A percentile compares a stretch with the other conserved stretches of the same genome.
Evolutionary conservation across 1,140 invertebrate species (phyloP).

Genomic region (Uloborus diversus): DNA sequence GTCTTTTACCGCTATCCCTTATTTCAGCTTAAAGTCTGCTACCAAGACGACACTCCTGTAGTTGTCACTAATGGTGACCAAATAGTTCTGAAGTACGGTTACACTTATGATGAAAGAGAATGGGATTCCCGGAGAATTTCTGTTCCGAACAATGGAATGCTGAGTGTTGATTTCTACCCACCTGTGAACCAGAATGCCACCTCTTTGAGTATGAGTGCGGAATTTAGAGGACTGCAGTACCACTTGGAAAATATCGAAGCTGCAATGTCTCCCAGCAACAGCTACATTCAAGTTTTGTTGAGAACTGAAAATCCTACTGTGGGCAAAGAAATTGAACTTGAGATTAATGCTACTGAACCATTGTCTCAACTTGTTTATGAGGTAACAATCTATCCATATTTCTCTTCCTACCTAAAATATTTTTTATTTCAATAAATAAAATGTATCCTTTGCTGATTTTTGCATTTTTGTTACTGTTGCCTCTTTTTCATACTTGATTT

Average conservation of each 20-base stretch:
- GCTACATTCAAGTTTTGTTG: constrained; percentile 78
- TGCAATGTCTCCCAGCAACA: constrained; percentile 76
- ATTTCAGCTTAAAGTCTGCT: constrained; percentile 74
- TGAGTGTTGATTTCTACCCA: constrained; percentile 76
- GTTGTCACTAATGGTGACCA: constrained; percentile 71
- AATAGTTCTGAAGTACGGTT: constrained; percentile 74
- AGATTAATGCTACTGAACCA: constrained; percentile 81
- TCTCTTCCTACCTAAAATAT: too few relatives aligned
- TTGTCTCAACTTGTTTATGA: constrained; percentile 71
- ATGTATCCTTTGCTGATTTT: too few relatives aligned
- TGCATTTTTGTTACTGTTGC: too few relatives aligned
- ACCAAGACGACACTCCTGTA: constrained; percentile 79
- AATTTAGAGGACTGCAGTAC: constrained; percentile 59
- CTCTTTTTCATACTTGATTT: too few relatives aligned
- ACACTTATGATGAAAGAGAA: constrained; percentile 73
- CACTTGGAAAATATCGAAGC: constrained; percentile 71
- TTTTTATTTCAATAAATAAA: too few relatives aligned
- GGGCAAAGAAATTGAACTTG: constrained; percentile 81
- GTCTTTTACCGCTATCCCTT: too few relatives aligned
- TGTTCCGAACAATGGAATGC: constrained; percentile 75
- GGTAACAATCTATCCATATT: constrained; percentile 46
- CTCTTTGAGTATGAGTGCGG: constrained; percentile 56
- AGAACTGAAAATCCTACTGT: constrained; percentile 70
- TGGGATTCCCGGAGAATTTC: constrained; percentile 69
- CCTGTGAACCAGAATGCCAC: constrained; percentile 63